Evolutionary conservation across 2,113 vertebrate genomes (phyloP), one percentile per base, ranked within the genome.

Genomic region (Dicaeum eximium): DNA sequence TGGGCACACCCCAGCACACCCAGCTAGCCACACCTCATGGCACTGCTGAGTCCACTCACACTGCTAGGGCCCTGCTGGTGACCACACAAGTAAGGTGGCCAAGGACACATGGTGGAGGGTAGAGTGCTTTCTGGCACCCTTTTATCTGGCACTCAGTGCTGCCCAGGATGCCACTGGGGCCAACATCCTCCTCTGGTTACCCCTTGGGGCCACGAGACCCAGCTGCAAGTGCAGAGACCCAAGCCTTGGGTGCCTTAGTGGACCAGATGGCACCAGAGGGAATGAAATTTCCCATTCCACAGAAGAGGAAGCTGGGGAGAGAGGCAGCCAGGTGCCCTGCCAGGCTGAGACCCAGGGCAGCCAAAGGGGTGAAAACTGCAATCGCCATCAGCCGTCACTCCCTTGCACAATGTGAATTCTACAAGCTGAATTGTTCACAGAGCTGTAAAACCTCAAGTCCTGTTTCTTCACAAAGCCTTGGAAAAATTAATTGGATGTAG

Each of bases 401-500:
- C 27, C 44, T 48, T 15, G 42, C 38, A 81, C 44, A 27, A 1
- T 2, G 40, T 27, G 83, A 80, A 80, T 18, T 38, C 56, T 74
- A 44, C 33, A 78, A 69, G 61, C 28, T 47, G 67, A 90, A 92
- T 5, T 15, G 47, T 35, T 74, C n/a, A 1, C 24, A 84, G 75
- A 88, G 87, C 48, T 2, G 5, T 44, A 88, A 92, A 95, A 91
- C 64, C 47, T 71, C 30, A 91, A 88, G 54, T 24, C 44, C 31
- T 4, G 3, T 56, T 87, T 91, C 91, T 94, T 62, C 71, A 48
- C 48, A 81, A 61, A 90, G 65, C 54, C 74, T 88, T 86, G 71
- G 81, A n/a, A 92, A 93, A 92, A 61, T 30, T 82, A 92, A 95
- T 35, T 85, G 77, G 61, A 90, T 23, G 7, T 72, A 69, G 62